Base-by-base conservation (phyloP, 2,797 vertebrate genomes). In the Alauda arvensis region DNA sequence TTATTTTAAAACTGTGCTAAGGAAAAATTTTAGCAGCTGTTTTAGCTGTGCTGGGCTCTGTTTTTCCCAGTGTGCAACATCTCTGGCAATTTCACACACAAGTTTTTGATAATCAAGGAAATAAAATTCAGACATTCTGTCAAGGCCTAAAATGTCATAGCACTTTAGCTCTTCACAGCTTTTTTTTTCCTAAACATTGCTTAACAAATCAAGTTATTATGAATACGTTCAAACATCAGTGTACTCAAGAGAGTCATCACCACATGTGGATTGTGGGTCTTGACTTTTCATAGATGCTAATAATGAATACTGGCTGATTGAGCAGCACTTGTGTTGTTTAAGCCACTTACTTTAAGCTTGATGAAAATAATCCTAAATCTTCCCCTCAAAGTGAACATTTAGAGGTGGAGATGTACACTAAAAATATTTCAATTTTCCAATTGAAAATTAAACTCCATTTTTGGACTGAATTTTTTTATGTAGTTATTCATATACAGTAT, bases 291-390 rank as follows among this genome's bases (percentile, higher is more conserved):
- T 5, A 49, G 43, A 26, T 29, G 26, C 2, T 62, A 31, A 49
- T 8, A 33, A 51, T 0, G 0, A 4, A 3, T 43, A 31, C 8
- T 49, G 33, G 29, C 18, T 18, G 1, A 33, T 31, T 15, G 28
- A 85, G 39, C 46, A 79, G n/a, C 34, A 29, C 23, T 72, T 65
- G 7, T 2, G 0, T 85, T 69, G 26, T 72, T 71, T 66, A 71
- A 65, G 72, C 37, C 12, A 31, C 14, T 83, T 63, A 20, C 34
- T 83, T 92, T 66, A 76, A 56, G 9, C 31, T 60, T 57, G 17
- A 23, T 42, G 31, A 63, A 87, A 70, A 31, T 49, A 51, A 40
- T 20, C 11, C 9, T 59, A 37, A 77, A 63, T 15, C 12, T 69
- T 2, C 33, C 8, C 10, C 29, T 78, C 17, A 46, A 62, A 72